Conservation (phyloP, 2,797 vertebrate genomes). For the Carcharodon carcharias region DNA sequence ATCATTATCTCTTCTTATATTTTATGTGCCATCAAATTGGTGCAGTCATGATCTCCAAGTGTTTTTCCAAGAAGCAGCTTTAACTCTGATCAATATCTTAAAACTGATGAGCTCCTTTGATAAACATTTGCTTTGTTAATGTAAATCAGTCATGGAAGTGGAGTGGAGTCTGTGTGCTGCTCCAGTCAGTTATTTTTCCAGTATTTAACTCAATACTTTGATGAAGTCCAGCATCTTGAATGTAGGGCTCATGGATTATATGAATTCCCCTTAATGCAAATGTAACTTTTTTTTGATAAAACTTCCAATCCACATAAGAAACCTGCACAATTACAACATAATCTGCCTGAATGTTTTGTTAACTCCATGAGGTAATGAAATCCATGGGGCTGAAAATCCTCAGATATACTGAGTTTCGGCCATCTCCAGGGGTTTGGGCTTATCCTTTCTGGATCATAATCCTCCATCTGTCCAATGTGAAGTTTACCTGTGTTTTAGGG, state of each 20-base stretch:
- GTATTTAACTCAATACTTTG: neutral
- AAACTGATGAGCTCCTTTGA: neutral
- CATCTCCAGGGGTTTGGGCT: neutral
- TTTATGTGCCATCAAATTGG: neutral
- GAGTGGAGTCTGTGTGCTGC: neutral
- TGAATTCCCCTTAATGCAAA: neutral
- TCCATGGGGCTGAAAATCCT: neutral
- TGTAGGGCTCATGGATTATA: neutral
- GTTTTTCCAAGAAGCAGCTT: neutral
- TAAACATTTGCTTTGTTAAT: neutral
- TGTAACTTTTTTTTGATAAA: neutral
- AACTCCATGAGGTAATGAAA: neutral
- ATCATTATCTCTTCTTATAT: neutral
- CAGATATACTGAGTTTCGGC: neutral
- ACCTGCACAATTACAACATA: neutral
- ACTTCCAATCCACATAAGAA: neutral
- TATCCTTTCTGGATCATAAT: neutral
- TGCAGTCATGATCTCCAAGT: constrained; percentile 3
- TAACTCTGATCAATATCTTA: neutral
- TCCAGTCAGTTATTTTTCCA: neutral
- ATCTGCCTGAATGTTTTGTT: neutral
- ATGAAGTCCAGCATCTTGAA: neutral
- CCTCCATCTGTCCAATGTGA: neutral
- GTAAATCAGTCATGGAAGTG: neutral
- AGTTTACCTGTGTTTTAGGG: neutral